Percentiles rank a stretch among this genome's conserved stretches.
Conservation (phyloP, 2,797 vertebrate genomes). For the Poliocrania exsul region DNA sequence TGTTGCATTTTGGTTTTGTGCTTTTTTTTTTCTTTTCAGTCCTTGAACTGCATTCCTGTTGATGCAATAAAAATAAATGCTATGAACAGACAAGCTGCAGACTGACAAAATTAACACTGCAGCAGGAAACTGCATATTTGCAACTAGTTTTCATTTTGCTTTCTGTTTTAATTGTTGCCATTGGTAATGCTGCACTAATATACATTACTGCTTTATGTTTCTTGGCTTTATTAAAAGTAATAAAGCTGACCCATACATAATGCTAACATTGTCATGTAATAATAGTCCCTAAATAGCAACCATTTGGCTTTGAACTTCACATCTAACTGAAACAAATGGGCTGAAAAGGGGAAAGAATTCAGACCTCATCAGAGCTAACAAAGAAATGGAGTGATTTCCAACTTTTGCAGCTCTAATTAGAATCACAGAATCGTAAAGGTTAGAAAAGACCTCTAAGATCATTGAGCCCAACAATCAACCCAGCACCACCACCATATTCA, state of each 20-base stretch:
- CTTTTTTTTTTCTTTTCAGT: background rate
- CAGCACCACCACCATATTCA: background rate
- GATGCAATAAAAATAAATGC: slow-evolving; percentile 23
- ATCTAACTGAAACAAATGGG: slow-evolving; percentile 20
- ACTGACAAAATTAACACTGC: slow-evolving; percentile 10
- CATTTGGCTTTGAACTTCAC: slow-evolving; percentile 30
- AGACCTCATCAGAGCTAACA: slow-evolving; percentile 14
- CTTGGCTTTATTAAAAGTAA: slow-evolving; percentile 30
- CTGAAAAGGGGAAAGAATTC: slow-evolving; percentile 12
- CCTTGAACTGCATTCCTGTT: background rate
- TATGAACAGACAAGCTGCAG: background rate
- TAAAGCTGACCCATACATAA: slow-evolving; percentile 42
- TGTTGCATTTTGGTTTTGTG: background rate
- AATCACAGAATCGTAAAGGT: background rate
- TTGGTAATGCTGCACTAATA: background rate
- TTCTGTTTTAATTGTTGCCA: slow-evolving; percentile 11
- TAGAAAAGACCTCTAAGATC: background rate
- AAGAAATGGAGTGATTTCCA: background rate
- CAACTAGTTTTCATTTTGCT: background rate
- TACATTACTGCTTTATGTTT: background rate
- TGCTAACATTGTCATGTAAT: background rate
- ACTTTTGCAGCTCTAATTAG: background rate
- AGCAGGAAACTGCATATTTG: background rate
- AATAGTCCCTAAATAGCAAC: slow-evolving; percentile 1
- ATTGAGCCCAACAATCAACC: accelerated